Base-by-base conservation (phyloP, 2,888 invertebrate species). In the Neoscelio sp. region DNA sequence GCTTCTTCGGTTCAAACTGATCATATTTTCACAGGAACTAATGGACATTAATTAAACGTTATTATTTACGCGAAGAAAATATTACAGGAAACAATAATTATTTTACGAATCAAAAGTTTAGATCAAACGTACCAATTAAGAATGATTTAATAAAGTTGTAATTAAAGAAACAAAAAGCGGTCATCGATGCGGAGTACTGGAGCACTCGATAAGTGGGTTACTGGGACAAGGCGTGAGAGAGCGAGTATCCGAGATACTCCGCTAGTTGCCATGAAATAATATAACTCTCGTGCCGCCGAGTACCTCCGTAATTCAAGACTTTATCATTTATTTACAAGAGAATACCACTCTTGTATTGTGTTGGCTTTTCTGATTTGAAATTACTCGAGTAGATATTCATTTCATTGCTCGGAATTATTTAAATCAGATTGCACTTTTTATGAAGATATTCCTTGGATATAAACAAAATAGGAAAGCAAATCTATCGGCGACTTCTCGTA, bases 171-270 rank as follows among this genome's bases (percentile, higher is more conserved):
- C 28, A 35, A 10, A 52, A 35, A 52, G 15, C 17, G 52, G 35
- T 52, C 13, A 18, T 8, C 35, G n/a, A 35, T 35, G 35, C 35
- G 35, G 8, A 35, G 15, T 52, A 52, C 52, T 52, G 35, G 52
- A 30, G 28, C 52, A 52, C 35, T 52, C 52, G 52, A 52, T 52
- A 52, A 52, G 30, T 52, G 35, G 52, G 52, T 52, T 10, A 52
- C 35, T 52, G 13, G 52, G 52, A 52, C 52, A 52, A 52, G 52
- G 52, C 30, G 35, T 52, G 30, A 50, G 50, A 50, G 30, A 50
- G 30, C 30, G 30, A 50, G 50, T 50, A 30, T 50, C 10, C 30
- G 23, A 50, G 50, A 50, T 50, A 50, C 50, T 50, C 30, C 4
- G 20, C 20, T 30, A 30, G 33, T 28, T 52, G 15, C 52, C 15